Conservation (phyloP, 2,797 vertebrate species). For the Cossypha dichroa region DNA sequence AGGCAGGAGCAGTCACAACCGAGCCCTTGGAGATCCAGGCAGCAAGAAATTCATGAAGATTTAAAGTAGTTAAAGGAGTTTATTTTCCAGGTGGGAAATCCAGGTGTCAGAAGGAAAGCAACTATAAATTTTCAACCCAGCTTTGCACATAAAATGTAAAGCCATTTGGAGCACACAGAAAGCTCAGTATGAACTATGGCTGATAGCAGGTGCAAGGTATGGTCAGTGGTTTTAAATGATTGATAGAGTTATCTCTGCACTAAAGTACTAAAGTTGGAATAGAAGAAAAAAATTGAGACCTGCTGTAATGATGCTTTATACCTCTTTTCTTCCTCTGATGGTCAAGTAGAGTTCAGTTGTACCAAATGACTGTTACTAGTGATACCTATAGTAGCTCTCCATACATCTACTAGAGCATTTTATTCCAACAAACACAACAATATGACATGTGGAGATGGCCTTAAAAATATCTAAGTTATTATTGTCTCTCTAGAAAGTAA, state of each 20-base stretch:
- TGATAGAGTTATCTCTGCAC: slow-evolving; percentile 68
- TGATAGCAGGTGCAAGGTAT: slow-evolving; percentile 63
- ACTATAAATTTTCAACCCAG: slow-evolving; percentile 76
- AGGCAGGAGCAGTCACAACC: slow-evolving; percentile 45
- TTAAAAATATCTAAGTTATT: slow-evolving; percentile 36
- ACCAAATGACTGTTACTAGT: slow-evolving; percentile 43
- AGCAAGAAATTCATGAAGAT: slow-evolving; percentile 65
- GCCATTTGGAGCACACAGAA: slow-evolving; percentile 69
- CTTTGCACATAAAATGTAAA: slow-evolving; percentile 74
- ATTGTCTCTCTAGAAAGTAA: slow-evolving; percentile 16
- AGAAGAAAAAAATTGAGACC: slow-evolving; percentile 46
- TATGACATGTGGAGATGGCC: slow-evolving; percentile 10
- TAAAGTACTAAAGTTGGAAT: slow-evolving; percentile 42
- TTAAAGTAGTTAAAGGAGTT: slow-evolving; percentile 70
- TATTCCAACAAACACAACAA: slow-evolving; percentile 39
- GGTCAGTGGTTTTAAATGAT: slow-evolving; percentile 76
- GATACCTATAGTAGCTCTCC: not conserved
- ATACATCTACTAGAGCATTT: slow-evolving; percentile 6
- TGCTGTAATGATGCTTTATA: slow-evolving; percentile 55
- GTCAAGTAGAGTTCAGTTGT: slow-evolving; percentile 71
- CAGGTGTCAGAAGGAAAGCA: slow-evolving; percentile 71
- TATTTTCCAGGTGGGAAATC: slow-evolving; percentile 70
- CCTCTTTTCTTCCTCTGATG: slow-evolving; percentile 58
- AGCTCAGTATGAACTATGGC: slow-evolving; percentile 63
- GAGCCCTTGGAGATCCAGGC: slow-evolving; percentile 52